Evolutionary conservation across 2,888 invertebrate species (phyloP), one percentile per base, ranked within the genome.

Genomic region (Ophioninae sp.): DNA sequence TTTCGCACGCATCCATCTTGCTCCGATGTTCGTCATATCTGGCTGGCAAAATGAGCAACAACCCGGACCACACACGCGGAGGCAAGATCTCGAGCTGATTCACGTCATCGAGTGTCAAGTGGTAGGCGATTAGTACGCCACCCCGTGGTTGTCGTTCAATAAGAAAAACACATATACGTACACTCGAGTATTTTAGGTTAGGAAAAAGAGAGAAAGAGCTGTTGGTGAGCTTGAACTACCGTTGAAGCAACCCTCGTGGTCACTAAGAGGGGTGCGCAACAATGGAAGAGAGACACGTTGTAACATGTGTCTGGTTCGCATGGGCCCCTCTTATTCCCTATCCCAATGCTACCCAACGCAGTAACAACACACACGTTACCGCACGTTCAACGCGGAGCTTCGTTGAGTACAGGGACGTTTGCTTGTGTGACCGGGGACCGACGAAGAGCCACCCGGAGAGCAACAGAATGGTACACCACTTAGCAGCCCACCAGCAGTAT

Each of bases 291-390:
- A 87, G 82, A 86, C 86, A 89, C 89, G 90, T 91, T 91, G 92
- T 91, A 92, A 92, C 92, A 92, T 92, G 92, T 92, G 92, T 92
- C 92, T 88, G 88, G 88, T 91, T 92, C 91, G 87, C 91, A 90
- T 85, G 89, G 86, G 85, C 37, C 65, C 58, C 75, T 39, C 8
- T 56, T 13, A 30, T 80, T 81, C 76, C 82, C 82, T 86, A 80
- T 67, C 71, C 75, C 71, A 75, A 37, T 74, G 51, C 65, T 65
- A 17, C 56, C 72, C 51, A 71, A 10, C 56, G 7, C 68, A 65
- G 37, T 72, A n/a, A 76, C 5, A 63, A 75, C 30, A 75, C 51
- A 39, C 56, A 65, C 51, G 59, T 22, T 59, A 8, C 20, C 22
- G 8, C 59, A 22, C 22, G 59, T 22, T 51, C 13, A 30, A 44